These are phyloP conservation scores for Onychomys arenicola DNA, from an alignment of 2,797 vertebrate genomes.

Conservation along the genomic window DNA sequence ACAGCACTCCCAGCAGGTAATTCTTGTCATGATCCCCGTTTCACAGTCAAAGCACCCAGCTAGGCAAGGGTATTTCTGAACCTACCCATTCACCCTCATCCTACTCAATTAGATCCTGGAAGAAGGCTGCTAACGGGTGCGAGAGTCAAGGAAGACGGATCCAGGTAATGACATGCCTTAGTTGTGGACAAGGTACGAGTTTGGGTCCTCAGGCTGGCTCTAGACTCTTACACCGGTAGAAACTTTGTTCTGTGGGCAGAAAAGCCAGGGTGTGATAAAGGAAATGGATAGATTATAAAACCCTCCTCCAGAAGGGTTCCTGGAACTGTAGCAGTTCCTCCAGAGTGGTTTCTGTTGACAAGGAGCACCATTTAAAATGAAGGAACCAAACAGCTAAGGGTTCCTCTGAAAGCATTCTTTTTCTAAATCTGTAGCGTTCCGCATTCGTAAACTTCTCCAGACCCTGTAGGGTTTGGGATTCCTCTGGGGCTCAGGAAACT, in stretches of 20 bases:
- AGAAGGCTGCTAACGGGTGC: neutral
- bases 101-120: neutral
- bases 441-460: constrained; percentile 52
- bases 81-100: neutral
- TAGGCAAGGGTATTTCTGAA: neutral
- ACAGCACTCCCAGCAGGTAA: neutral
- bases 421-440: constrained; percentile 56
- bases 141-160: neutral
- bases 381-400: constrained; percentile 3
- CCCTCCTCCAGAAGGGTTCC: neutral
- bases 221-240: neutral
- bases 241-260: neutral
- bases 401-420: constrained; percentile 51
- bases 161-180: neutral
- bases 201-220: neutral
- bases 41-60: neutral
- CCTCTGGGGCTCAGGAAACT: constrained; percentile 58
- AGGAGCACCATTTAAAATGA: constrained; percentile 45
- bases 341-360: constrained; percentile 44
- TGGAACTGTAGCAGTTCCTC: constrained; percentile 35
- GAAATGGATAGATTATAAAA: constrained; percentile 15
- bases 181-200: neutral
- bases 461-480: constrained; percentile 31
- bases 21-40: neutral
- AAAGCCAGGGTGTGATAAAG: neutral